Evolutionary conservation across 2,797 vertebrate species (phyloP).

Genomic region (Semotilus atromaculatus): DNA sequence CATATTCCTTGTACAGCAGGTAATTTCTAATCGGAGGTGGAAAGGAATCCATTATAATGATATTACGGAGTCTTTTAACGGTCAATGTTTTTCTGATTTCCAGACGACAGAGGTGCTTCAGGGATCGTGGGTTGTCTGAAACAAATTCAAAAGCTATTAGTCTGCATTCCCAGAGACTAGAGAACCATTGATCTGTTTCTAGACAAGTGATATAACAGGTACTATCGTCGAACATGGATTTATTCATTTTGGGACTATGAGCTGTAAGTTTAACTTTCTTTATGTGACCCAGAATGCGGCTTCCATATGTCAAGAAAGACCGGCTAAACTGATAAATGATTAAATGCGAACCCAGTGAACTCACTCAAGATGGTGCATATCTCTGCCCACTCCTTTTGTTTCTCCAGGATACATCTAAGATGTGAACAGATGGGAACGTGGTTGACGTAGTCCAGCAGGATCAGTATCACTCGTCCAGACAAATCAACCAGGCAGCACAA

Average conservation of each 20-base stretch:
- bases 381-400: conserved; percentile 81
- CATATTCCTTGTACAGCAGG: conserved; percentile 79
- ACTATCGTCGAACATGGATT: not conserved
- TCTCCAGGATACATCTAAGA: conserved; percentile 78
- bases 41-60: conserved; percentile 75
- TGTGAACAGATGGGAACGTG: conserved; percentile 79
- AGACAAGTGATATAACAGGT: not conserved
- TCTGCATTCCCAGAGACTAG: not conserved
- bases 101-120: conserved; percentile 85
- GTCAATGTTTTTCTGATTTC: conserved; percentile 81
- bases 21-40: conserved; percentile 79
- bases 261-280: not conserved
- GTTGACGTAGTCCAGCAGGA: conserved; percentile 83
- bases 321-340: not conserved
- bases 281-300: conserved; percentile 1
- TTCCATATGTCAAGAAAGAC: not conserved
- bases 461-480: conserved; percentile 76
- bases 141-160: conserved; percentile 26
- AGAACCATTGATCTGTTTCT: not conserved
- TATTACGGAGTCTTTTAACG: conserved; percentile 76
- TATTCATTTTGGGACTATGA: conserved; percentile 10
- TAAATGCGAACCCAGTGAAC: conserved; percentile 45
- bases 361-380: conserved; percentile 82
- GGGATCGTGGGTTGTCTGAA: conserved; percentile 82
- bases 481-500: conserved; percentile 82